Evolutionary conservation across 2,113 vertebrate genomes (phyloP), one percentile per base, ranked within the genome.

Genomic region (Atractosteus spatula): DNA sequence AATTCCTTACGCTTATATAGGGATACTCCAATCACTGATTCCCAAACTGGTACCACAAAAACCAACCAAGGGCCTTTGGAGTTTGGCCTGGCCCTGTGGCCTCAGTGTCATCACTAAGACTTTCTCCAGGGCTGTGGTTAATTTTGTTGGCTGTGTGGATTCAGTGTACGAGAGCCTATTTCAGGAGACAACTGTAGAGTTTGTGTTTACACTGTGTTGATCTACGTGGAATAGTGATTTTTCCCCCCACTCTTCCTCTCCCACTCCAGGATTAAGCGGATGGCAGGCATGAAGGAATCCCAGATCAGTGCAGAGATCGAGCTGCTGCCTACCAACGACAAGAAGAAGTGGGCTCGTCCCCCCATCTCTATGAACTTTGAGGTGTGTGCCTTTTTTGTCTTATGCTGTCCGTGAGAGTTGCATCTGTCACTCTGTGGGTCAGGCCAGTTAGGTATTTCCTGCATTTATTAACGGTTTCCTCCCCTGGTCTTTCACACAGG

Each of bases 341-440:
- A 99, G 91, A 99, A 99, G 92, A 99, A 99, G 82, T 99, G 98
- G 98, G 98, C 98, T 76, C 92, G 98, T 59, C 98, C 98, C 73
- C 97, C 97, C 3, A 99, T 99, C 89, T 99, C 97, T 79, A 99
- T 99, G 97, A 99, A 99, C 92, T 99, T 99, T 91, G 97, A 99
- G 97, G 97, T 98, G 79, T 77, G 41, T 66, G 14, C n/a, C 57
- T 7, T 8, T 29, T 59, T 3, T 45, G 7, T 17, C 8, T 57
- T 11, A 17, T 62, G 13, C 42, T 29, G 29, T 29, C 29, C 0
- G 29, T 29, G 1, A 29, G 29, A 16, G 11, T 41, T 55, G 10
- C 45, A 41, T 44, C 43, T 17, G n/a, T 68, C n/a, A n/a, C 61
- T 57, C 8, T 69, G 41, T 10, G 47, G 70, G 42, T 5, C 41